Conservation (phyloP, 2,797 vertebrate genomes). For the Microcaecilia unicolor region DNA sequence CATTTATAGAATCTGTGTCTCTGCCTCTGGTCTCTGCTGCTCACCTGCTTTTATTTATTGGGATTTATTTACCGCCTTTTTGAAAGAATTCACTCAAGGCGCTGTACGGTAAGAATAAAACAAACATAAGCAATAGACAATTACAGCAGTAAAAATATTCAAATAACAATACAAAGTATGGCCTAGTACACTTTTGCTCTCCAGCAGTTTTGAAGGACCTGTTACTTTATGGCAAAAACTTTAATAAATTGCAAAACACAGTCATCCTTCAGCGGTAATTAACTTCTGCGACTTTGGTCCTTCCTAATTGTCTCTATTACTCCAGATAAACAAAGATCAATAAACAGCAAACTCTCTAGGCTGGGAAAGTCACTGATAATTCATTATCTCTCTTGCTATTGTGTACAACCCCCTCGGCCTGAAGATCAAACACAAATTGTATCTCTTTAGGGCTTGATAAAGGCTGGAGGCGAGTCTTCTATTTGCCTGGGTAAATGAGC, state of each 20-base stretch:
- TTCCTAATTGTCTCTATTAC: constrained; percentile 54
- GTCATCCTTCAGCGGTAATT: constrained; percentile 45
- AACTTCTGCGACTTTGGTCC: constrained; percentile 29
- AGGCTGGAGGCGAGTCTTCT: too few relatives aligned
- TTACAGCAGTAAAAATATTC: too few relatives aligned
- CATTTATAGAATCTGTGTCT: too few relatives aligned
- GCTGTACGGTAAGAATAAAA: too few relatives aligned
- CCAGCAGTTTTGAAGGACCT: neutral
- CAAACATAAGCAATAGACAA: too few relatives aligned
- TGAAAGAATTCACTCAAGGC: too few relatives aligned
- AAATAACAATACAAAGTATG: too few relatives aligned
- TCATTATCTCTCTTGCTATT: constrained; percentile 38
- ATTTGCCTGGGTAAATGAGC: too few relatives aligned
- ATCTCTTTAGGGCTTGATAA: too few relatives aligned
- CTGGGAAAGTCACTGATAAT: constrained; percentile 49
- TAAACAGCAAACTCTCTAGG: constrained; percentile 35
- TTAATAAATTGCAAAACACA: constrained; percentile 44
- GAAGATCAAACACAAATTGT: neutral
- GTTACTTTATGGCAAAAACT: constrained; percentile 30
- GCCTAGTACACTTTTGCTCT: too few relatives aligned
- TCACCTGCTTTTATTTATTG: too few relatives aligned
- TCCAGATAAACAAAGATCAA: constrained; percentile 49
- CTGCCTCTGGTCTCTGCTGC: neutral
- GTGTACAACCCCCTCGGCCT: constrained; percentile 39
- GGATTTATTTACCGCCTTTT: too few relatives aligned